These are phyloP conservation scores for Limnephilus auricula DNA, from an alignment of 2,888 invertebrate genomes.

Conservation along the genomic window DNA sequence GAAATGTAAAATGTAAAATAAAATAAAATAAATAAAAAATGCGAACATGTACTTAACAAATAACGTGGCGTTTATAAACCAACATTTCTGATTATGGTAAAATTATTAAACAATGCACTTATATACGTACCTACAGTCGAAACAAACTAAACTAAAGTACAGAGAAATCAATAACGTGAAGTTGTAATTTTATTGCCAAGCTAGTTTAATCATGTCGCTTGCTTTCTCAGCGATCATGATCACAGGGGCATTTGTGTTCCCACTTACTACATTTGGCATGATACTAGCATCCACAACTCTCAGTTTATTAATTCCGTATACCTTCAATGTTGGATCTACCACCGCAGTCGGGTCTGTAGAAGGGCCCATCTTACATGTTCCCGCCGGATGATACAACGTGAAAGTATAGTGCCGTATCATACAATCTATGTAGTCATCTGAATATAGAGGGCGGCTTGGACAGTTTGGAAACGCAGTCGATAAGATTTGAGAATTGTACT, in stretches of 20 bases:
- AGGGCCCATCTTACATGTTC: constrained; percentile 86
- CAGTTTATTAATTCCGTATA: constrained; percentile 81
- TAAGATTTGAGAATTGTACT: constrained; percentile 69
- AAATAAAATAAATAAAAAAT: no score
- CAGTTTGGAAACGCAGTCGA: constrained; percentile 67
- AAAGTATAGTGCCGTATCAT: constrained; percentile 80
- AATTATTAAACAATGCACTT: background rate
- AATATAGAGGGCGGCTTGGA: constrained; percentile 68
- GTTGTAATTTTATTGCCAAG: constrained; percentile 76
- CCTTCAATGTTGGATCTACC: constrained; percentile 81
- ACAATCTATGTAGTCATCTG: constrained; percentile 82
- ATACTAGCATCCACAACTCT: constrained; percentile 87
- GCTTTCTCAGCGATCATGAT: constrained; percentile 84
- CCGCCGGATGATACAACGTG: constrained; percentile 83
- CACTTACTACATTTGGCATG: constrained; percentile 86
- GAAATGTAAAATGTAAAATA: no score
- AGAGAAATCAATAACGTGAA: background rate
- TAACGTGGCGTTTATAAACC: no score
- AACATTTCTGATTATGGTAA: no score
- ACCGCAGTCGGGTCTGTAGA: constrained; percentile 79
- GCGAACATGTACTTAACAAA: no score
- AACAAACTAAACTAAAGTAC: background rate
- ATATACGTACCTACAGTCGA: background rate
- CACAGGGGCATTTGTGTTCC: constrained; percentile 87
- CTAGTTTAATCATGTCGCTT: constrained; percentile 80